Conservation (phyloP, 92 coral and sea anemone genomes). For the Epizoanthus illoricatus region DNA sequence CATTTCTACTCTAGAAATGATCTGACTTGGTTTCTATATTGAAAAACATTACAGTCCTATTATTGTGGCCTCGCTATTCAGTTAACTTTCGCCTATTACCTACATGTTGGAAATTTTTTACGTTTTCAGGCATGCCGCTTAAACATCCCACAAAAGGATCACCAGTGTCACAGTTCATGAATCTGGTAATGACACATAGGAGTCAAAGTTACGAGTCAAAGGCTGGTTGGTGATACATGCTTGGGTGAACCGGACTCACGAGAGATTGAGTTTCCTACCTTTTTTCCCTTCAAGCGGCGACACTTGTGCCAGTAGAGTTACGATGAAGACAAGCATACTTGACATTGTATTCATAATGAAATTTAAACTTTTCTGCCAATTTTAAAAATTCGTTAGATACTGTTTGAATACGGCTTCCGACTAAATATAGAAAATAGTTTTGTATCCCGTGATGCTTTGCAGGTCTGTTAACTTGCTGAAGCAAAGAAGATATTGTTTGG, state of each 20-base stretch:
- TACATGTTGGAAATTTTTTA: too few relatives aligned
- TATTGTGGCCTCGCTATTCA: too few relatives aligned
- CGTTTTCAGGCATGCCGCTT: neutral
- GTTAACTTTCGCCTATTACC: too few relatives aligned
- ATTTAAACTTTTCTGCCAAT: neutral
- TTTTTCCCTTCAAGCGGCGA: constrained; percentile 2
- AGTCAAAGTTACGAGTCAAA: neutral
- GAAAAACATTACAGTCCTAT: too few relatives aligned
- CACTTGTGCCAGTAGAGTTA: neutral
- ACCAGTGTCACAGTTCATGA: neutral
- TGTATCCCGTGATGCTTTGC: constrained; percentile 37
- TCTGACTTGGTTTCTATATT: too few relatives aligned
- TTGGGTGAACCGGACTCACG: neutral
- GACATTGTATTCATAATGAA: neutral
- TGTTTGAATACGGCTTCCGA: neutral
- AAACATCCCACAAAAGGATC: neutral
- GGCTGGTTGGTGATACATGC: constrained; percentile 9
- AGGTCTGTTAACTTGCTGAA: neutral
- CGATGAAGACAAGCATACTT: neutral
- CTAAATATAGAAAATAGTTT: neutral
- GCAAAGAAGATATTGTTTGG: too few relatives aligned
- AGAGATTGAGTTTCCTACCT: constrained; percentile 1
- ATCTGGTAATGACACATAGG: neutral
- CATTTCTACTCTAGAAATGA: too few relatives aligned
- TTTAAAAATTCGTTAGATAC: neutral